Evolutionary conservation across 2,113 vertebrate genomes (phyloP), one percentile per base, ranked within the genome.

Genomic region (Dunckerocampus dactyliophorus): DNA sequence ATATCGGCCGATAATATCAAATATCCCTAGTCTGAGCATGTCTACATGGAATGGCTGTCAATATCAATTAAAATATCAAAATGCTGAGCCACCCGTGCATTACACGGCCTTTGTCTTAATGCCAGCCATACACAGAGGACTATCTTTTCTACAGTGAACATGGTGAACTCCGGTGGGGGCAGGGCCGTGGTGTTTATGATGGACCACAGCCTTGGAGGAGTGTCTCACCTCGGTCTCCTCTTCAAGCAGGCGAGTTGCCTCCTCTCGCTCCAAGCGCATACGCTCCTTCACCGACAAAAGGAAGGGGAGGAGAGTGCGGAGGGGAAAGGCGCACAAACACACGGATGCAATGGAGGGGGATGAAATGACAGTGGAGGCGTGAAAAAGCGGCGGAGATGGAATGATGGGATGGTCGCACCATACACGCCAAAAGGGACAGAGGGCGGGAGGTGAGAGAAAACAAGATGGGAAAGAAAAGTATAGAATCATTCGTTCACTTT

Each of bases 181-280:
- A 53, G 49, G 11, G 59, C 22, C 47, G 49, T 63, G 21, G 55
- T 39, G 42, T 74, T 61, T 60, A 24, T 52, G 58, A 43, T 5
- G 39, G 13, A 43, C 13, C 13, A 12, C 12, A 43, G 39, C 13
- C 37, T 3, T 4, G n/a, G 39, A 81, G 71, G 67, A 80, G 79
- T 71, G 47, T 83, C 92, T 94, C 93, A 94, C 93, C 94, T 95
- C 92, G 0, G 86, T 89, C 82, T 94, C 92, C 89, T 93, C 92
- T 84, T 94, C 90, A 76, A 93, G 91, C 71, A 91, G 89, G 73
- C 90, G 92, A 6, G 88, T 92, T 77, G 92, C 92, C 83, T 92
- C 91, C 87, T 94, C 93, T 52, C 87, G 92, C 82, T 96, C 93
- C 91, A 93, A 91, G 56, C 90, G 91, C 92, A 93, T 91, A 72